Evolutionary conservation across 2,113 vertebrate species (phyloP).

Genomic region (Neodontobutis hainanensis): DNA sequence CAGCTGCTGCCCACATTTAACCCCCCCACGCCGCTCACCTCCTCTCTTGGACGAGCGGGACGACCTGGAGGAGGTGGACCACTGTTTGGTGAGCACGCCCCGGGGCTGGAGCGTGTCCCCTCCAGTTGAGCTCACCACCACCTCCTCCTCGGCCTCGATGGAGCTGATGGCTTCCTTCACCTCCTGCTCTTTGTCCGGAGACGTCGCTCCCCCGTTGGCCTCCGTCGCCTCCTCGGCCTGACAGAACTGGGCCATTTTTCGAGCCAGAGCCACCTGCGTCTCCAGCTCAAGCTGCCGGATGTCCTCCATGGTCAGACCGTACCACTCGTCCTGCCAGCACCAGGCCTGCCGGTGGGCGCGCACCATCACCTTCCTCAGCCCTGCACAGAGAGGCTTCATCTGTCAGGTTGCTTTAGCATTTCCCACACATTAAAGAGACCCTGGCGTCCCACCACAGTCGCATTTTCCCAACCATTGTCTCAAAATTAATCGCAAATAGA

Average conservation of each 20-base stretch:
- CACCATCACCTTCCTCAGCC: slow-evolving; percentile 94
- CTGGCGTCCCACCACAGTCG: no score
- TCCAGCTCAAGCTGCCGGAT: slow-evolving; percentile 96
- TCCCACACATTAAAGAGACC: no score
- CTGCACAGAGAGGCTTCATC: slow-evolving; percentile 61
- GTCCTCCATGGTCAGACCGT: slow-evolving; percentile 94
- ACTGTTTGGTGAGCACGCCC: slow-evolving; percentile 93
- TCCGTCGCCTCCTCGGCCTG: slow-evolving; percentile 75
- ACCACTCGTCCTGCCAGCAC: slow-evolving; percentile 99
- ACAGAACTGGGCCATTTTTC: slow-evolving; percentile 93
- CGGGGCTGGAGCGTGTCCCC: slow-evolving; percentile 82
- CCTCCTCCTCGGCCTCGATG: slow-evolving; percentile 75
- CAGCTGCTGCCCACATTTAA: no score
- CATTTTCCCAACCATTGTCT: no score
- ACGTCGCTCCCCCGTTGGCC: slow-evolving; percentile 57
- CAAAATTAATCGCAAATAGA: no score
- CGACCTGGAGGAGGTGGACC: slow-evolving; percentile 97
- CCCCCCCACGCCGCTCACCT: slow-evolving; percentile 77
- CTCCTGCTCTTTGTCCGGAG: slow-evolving; percentile 77
- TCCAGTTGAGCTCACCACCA: slow-evolving; percentile 53
- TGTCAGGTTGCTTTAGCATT: no score
- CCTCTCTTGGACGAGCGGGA: slow-evolving; percentile 95
- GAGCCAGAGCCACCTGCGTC: slow-evolving; percentile 90
- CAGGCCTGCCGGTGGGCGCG: slow-evolving; percentile 96
- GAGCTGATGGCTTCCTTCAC: slow-evolving; percentile 75